These are phyloP conservation scores for Clarias platycephalus DNA, from an alignment of 2,797 vertebrate genomes.

Conservation along the genomic window DNA sequence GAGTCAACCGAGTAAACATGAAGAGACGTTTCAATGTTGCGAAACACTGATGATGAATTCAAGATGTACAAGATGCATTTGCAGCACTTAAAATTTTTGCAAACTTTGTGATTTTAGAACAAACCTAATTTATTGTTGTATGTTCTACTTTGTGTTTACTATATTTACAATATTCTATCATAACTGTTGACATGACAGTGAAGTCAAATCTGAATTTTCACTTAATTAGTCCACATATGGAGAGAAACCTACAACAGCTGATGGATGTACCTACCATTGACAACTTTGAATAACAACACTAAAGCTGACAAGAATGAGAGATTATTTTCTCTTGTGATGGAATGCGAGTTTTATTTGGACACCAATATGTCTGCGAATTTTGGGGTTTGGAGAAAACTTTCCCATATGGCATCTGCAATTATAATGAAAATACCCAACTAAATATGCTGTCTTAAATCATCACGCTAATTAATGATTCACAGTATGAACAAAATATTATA, in stretches of 20 bases:
- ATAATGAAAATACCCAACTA: constrained; percentile 48
- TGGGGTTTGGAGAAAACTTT: constrained; percentile 34
- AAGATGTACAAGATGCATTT: neutral
- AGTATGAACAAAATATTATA: constrained; percentile 9
- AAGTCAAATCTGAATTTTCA: constrained; percentile 6
- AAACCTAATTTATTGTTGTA: neutral
- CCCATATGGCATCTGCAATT: constrained; percentile 53
- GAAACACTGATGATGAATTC: constrained; percentile 18
- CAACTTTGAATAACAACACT: constrained; percentile 13
- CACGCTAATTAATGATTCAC: constrained; percentile 40
- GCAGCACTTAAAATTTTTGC: neutral
- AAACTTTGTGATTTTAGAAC: neutral
- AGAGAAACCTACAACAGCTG: constrained; percentile 26
- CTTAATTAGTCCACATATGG: constrained; percentile 37
- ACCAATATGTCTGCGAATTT: constrained; percentile 48
- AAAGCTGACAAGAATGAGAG: constrained; percentile 26
- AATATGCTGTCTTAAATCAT: constrained; percentile 47
- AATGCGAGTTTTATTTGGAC: constrained; percentile 45
- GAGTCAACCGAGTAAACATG: constrained; percentile 9
- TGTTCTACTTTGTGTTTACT: constrained; percentile 11
- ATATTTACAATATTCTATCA: constrained; percentile 13
- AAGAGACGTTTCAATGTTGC: neutral
- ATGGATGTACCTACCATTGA: constrained; percentile 24
- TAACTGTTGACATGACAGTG: neutral
- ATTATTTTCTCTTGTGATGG: constrained; percentile 26